Evolutionary conservation across 92 coral and sea anemone genomes (phyloP).

Genomic region (Epizoanthus fatuus): DNA sequence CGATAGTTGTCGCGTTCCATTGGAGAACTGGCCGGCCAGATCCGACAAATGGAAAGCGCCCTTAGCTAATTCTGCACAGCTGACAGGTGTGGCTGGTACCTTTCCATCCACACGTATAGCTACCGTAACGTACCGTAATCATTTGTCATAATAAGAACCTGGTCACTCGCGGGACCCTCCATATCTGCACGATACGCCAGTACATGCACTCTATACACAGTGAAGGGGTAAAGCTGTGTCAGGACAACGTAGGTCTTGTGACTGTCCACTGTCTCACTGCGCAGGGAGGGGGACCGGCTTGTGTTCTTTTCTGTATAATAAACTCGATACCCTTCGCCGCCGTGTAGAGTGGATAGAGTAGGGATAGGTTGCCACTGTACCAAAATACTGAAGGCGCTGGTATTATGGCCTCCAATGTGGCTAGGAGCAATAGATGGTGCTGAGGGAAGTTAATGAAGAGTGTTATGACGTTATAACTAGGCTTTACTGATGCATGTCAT

Average conservation of each 20-base stretch:
- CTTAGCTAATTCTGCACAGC: too few relatives aligned
- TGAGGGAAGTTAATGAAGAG: background rate
- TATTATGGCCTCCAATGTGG: background rate
- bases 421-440: background rate
- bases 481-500: too few relatives aligned
- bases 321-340: background rate
- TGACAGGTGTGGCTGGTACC: too few relatives aligned
- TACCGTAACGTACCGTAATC: background rate
- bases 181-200: background rate
- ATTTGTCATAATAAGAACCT: background rate
- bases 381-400: background rate
- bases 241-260: background rate
- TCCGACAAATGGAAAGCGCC: background rate
- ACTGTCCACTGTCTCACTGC: background rate
- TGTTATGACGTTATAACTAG: background rate
- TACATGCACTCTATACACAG: background rate
- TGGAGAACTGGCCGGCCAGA: too few relatives aligned
- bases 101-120: too few relatives aligned
- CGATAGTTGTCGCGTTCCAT: too few relatives aligned
- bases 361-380: background rate
- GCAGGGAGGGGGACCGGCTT: background rate
- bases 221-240: background rate
- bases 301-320: background rate
- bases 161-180: slow-evolving; percentile 23
- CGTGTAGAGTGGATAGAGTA: background rate